Evolutionary conservation across 2,113 vertebrate genomes (phyloP), one percentile per base, ranked within the genome.

Genomic region (Centrocercus urophasianus): DNA sequence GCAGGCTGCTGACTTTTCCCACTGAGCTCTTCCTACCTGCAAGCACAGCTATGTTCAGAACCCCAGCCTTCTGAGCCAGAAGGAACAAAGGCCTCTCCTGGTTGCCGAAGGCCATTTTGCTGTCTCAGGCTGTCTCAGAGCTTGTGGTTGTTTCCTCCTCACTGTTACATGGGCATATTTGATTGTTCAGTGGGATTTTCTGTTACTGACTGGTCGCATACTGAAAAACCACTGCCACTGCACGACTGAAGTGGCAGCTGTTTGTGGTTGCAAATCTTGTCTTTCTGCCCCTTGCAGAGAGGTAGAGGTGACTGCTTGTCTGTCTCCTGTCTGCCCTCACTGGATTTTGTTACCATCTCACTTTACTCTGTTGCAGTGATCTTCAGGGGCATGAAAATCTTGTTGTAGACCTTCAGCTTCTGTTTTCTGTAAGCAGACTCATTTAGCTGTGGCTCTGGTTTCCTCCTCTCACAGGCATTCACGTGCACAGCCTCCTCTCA

Each of bases 151-250:
- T 21, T 76, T 86, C 64, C 84, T 95, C 63, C 30, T 48, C 32
- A 63, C 2, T 13, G 16, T 64, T 83, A 10, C 1, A 0, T 84
- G 72, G 21, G 20, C 2, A 0, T 11, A 5, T 91, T 48, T 89
- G 36, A 18, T 86, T 42, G 21, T 59, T 86, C 50, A 65, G n/a
- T 76, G 48, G 24, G 21, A 54, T 94, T 93, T 95, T 52, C 70
- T 82, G 0, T 60, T 83, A 9, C 34, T 50, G 50, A 19, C 7
- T 76, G 71, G 50, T 76, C 40, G 57, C 40, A 30, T 56, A 60
- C 52, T 71, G 75, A 54, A 90, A 88, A 85, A 25, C 27, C 45
- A 34, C 71, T 90, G 81, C 48, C 28, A 36, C 63, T 78, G 66
- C 12, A 1, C 66, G 74, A 78, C 70, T 79, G 57, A 56, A 86